These are phyloP conservation scores for Chrysolina haemoptera DNA, from an alignment of 2,888 invertebrate genomes.

Conservation along the genomic window DNA sequence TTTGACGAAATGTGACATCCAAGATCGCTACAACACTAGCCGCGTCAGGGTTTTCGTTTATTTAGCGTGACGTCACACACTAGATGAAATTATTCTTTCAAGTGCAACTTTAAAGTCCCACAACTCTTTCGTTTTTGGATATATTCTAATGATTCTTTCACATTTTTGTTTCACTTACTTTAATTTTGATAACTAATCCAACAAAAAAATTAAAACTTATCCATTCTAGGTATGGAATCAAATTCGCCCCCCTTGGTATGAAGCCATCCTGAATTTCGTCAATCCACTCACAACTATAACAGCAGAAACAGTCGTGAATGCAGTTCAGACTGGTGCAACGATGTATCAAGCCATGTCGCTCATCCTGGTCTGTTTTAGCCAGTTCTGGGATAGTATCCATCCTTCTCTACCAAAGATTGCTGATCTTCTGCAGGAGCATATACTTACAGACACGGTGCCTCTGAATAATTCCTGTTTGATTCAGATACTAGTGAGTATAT, in stretches of 20 bases:
- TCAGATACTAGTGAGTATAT: constrained; percentile 75
- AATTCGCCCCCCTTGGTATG: constrained; percentile 83
- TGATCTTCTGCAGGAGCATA: constrained; percentile 76
- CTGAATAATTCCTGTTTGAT: constrained; percentile 80
- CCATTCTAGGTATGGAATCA: constrained; percentile 83
- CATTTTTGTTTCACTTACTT: too few species aligned
- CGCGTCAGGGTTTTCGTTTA: too few species aligned
- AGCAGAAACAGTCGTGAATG: constrained; percentile 79
- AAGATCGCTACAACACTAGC: too few species aligned
- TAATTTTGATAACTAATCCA: too few species aligned
- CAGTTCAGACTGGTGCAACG: constrained; percentile 82
- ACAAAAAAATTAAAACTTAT: too few species aligned
- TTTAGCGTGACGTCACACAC: too few species aligned
- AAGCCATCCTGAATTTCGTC: constrained; percentile 79
- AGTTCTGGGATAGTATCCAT: constrained; percentile 80
- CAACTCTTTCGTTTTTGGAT: too few species aligned
- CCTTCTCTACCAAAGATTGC: constrained; percentile 72
- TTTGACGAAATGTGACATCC: too few species aligned
- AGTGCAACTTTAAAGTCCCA: too few species aligned
- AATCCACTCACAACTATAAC: constrained; percentile 77
- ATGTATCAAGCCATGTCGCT: constrained; percentile 88
- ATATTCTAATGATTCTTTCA: too few species aligned
- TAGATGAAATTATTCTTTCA: too few species aligned
- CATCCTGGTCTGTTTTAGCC: constrained; percentile 79
- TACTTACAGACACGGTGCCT: constrained; percentile 81